Percentiles rank a stretch among this genome's conserved stretches.
These are phyloP conservation scores for Brachystomella parvula DNA, from an alignment of 1,140 invertebrate genomes.

Conservation along the genomic window DNA sequence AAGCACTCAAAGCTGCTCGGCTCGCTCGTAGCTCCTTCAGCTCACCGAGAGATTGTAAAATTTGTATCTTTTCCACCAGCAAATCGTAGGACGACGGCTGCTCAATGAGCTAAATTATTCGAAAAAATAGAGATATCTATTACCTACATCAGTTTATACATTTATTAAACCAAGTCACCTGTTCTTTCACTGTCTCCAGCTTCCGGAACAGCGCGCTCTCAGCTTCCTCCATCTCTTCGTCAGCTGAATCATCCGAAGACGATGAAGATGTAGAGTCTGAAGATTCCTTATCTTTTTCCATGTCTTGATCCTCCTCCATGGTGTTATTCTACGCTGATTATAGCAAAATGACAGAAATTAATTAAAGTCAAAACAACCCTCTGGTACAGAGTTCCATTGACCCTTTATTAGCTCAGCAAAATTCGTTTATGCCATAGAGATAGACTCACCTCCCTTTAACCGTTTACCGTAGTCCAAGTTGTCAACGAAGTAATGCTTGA, in stretches of 20 bases:
- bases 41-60: background rate
- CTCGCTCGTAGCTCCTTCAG: conserved; percentile 47
- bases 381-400: no score
- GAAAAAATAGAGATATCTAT: background rate
- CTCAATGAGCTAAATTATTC: background rate
- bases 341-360: no score
- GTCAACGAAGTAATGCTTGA: no score
- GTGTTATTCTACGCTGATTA: no score
- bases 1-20: no score
- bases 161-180: background rate
- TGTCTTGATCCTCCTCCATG: no score
- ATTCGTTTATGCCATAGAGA: no score
- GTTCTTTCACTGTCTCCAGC: background rate
- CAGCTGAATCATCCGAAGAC: background rate
- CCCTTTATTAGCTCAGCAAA: no score
- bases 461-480: no score
- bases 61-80: conserved; percentile 5
- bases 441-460: no score
- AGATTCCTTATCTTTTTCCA: background rate
- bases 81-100: conserved; percentile 8
- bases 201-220: background rate
- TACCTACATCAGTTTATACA: background rate
- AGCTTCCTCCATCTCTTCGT: background rate
- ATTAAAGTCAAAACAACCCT: no score
- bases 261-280: background rate